A percentile compares a stretch with the other conserved stretches of the same genome.
Evolutionary conservation across 92 coral and sea anemone genomes (phyloP).

Genomic region (Zoanthus sociatus): DNA sequence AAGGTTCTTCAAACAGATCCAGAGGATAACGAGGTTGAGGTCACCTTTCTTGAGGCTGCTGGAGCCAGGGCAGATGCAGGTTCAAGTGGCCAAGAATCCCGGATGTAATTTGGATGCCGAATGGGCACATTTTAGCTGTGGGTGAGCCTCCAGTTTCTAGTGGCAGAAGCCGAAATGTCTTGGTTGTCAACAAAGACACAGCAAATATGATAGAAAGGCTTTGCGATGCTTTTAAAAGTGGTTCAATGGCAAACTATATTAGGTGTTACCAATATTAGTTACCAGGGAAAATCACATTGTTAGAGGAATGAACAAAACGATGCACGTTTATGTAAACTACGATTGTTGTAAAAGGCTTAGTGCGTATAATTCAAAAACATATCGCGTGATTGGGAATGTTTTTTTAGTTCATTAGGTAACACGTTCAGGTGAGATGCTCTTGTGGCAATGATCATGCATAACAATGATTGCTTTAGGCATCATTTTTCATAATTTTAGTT

Average conservation of each 20-base stretch:
- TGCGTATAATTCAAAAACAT: constrained; percentile 2
- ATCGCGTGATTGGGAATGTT: constrained; percentile 9
- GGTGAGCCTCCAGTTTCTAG: constrained; percentile 3
- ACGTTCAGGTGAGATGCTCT: constrained; percentile 13
- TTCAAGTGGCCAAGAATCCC: constrained; percentile 12
- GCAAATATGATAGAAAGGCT: constrained; percentile 5
- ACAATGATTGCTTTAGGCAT: neutral
- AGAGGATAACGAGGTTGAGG: constrained; percentile 1
- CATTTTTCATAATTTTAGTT: constrained; percentile 3
- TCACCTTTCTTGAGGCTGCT: constrained; percentile 9
- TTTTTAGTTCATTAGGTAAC: constrained; percentile 1
- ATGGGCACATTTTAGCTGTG: constrained; percentile 5
- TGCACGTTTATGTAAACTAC: constrained; percentile 1
- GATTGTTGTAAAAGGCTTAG: constrained; percentile 10
- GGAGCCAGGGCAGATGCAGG: constrained; percentile 6
- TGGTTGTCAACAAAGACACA: constrained; percentile 8
- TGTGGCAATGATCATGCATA: constrained; percentile 1
- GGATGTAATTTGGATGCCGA: constrained; percentile 1
- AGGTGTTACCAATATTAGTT: constrained; percentile 8
- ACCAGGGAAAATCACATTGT: neutral
- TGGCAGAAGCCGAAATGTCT: constrained; percentile 15
- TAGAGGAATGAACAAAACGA: constrained; percentile 4
- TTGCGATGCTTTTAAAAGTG: neutral
- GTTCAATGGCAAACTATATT: constrained; percentile 1
- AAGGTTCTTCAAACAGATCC: neutral